These are phyloP conservation scores for Psittacula echo DNA, from an alignment of 2,797 vertebrate species.

Conservation along the genomic window DNA sequence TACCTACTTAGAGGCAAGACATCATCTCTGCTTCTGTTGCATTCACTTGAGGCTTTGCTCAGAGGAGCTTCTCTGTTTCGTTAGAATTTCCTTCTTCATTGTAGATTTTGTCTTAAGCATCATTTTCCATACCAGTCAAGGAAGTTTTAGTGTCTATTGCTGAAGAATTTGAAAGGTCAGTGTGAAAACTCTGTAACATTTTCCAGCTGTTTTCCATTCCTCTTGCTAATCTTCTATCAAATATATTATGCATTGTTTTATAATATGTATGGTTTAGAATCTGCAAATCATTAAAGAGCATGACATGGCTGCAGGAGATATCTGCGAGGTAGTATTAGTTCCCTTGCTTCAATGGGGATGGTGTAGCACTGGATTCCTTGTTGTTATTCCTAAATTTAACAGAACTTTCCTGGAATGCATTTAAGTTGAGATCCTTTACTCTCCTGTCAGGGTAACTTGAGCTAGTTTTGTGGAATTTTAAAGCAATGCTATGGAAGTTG, in stretches of 20 bases:
- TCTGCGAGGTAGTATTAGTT: neutral
- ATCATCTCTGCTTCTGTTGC: neutral
- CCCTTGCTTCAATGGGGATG: accelerated
- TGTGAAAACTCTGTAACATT: slow-evolving; percentile 1
- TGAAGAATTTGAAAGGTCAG: neutral
- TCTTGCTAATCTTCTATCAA: neutral
- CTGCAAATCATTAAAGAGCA: neutral
- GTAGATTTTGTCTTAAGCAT: accelerated
- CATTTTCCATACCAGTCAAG: neutral
- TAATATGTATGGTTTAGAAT: neutral
- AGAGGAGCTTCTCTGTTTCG: accelerated
- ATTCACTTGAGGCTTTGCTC: accelerated
- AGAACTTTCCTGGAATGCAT: accelerated
- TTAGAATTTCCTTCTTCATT: neutral
- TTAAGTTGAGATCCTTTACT: neutral
- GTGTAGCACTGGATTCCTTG: neutral
- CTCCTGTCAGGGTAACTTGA: neutral
- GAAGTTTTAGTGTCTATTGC: neutral
- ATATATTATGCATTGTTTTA: neutral
- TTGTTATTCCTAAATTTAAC: neutral
- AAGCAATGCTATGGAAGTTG: neutral
- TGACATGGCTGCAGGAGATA: neutral
- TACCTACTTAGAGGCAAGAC: neutral
- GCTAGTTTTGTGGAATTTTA: neutral
- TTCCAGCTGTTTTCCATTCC: slow-evolving; percentile 49